A percentile compares a stretch with the other conserved stretches of the same genome.
These are phyloP conservation scores for Metopia argyrocephala DNA, from an alignment of 2,888 invertebrate species.

Conservation along the genomic window DNA sequence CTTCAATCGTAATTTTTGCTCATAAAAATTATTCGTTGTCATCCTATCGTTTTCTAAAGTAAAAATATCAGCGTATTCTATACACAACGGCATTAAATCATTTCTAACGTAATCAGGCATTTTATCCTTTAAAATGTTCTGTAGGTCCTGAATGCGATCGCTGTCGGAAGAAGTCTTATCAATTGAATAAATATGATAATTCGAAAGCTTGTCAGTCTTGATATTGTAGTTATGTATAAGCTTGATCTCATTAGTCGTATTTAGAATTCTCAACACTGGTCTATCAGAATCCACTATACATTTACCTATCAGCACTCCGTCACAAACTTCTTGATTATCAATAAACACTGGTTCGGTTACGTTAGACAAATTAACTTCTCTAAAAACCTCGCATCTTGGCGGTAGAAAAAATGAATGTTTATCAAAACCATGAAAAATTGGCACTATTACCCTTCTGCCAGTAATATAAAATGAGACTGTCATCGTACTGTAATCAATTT, in stretches of 20 bases:
- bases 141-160: not conserved
- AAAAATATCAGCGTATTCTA: conserved; percentile 13
- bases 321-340: not conserved
- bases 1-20: not conserved
- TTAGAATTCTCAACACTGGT: not conserved
- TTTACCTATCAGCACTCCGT: conserved; percentile 10
- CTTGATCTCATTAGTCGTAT: conserved; percentile 4
- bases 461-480: conserved; percentile 5
- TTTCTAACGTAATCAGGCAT: not conserved
- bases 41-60: conserved; percentile 15
- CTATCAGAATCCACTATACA: not conserved
- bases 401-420: conserved; percentile 1
- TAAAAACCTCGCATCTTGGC: conserved; percentile 16
- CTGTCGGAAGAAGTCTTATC: not conserved
- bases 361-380: not conserved
- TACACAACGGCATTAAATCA: not conserved
- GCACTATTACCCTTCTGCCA: conserved; percentile 10
- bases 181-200: not conserved
- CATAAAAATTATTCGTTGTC: conserved; percentile 12
- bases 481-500: conserved; percentile 3
- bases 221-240: not conserved
- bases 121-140: not conserved
- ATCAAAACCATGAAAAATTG: conserved; percentile 18
- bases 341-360: conserved; percentile 16
- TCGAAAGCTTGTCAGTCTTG: conserved; percentile 6